Evolutionary conservation across 2,113 vertebrate genomes (phyloP), one percentile per base, ranked within the genome.

Genomic region (Halichoeres trimaculatus): DNA sequence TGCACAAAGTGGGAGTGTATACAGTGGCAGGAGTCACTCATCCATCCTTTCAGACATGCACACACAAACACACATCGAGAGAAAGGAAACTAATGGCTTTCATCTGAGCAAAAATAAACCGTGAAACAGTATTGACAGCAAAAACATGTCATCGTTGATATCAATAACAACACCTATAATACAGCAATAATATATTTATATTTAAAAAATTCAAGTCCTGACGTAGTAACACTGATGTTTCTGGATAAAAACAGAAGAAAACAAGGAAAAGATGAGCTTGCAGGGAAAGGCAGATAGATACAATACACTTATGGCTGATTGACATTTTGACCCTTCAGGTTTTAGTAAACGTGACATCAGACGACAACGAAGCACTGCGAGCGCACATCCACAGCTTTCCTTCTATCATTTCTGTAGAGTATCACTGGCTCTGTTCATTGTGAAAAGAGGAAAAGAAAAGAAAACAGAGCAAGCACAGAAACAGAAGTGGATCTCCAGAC

Each of bases 151-250:
- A 75, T 85, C 50, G 69, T 85, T 48, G 54, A 82, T 54, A 83
- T 67, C 86, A 83, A 85, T 26, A 80, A 76, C 64, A 84, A 78
- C 67, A 83, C 26, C 54, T 74, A 80, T 74, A 78, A 80, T 74
- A 91, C 85, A 86, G 73, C 73, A 90, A 80, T 72, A 88, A 82
- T 73, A 80, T 79, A 74, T 70, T 74, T 78, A 23, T 64, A 74
- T 75, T 50, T 58, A 86, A 88, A 88, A 95, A 92, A 90, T 95
- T 96, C 95, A 96, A 96, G 96, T 95, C 88, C 91, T 94, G 76
- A 83, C 20, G 60, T 60, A 45, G 85, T 96, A 96, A 96, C 95
- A 96, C 95, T 95, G 94, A 94, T 90, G 88, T 91, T 86, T 90
- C 70, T 70, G 66, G 76, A 87, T 84, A 77, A 77, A 73, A 76